Percentiles rank a stretch among this genome's conserved stretches.
These are phyloP conservation scores for Cybosia mesomella DNA, from an alignment of 2,888 invertebrate genomes.

Conservation along the genomic window DNA sequence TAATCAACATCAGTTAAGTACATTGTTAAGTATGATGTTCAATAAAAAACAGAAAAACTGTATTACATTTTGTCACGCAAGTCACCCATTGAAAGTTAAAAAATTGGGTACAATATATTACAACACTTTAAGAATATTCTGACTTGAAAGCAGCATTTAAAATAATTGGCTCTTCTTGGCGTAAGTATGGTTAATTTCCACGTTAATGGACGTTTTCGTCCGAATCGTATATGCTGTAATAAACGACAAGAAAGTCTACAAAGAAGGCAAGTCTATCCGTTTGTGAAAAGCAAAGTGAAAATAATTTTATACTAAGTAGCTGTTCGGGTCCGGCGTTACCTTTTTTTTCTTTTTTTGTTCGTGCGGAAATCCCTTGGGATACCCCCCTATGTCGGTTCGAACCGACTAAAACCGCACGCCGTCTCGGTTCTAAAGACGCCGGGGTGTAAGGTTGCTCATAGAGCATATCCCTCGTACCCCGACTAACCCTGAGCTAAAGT, in stretches of 20 bases:
- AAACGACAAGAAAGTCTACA: background rate
- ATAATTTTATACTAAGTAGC: background rate
- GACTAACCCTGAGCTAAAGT: no score
- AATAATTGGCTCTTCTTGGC: constrained; percentile 43
- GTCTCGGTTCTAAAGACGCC: no score
- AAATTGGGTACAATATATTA: constrained; percentile 25
- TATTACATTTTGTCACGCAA: constrained; percentile 20
- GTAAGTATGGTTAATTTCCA: constrained; percentile 31
- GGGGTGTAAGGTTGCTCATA: no score
- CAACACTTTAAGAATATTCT: constrained; percentile 35
- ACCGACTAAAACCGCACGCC: no score
- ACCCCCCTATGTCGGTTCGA: no score
- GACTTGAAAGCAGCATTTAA: constrained; percentile 41
- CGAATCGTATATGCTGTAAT: constrained; percentile 7
- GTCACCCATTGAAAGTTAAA: constrained; percentile 29
- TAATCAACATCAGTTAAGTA: background rate
- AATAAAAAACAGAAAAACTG: no score
- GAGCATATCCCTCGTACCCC: no score
- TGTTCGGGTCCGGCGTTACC: background rate
- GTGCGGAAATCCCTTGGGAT: no score
- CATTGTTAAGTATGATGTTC: background rate
- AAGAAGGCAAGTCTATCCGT: background rate
- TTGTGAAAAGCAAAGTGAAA: no score
- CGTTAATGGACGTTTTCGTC: constrained; percentile 29
- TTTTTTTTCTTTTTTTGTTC: no score